These are phyloP conservation scores for Ctenoplectra terminalis DNA, from an alignment of 1,140 invertebrate genomes.

Conservation along the genomic window DNA sequence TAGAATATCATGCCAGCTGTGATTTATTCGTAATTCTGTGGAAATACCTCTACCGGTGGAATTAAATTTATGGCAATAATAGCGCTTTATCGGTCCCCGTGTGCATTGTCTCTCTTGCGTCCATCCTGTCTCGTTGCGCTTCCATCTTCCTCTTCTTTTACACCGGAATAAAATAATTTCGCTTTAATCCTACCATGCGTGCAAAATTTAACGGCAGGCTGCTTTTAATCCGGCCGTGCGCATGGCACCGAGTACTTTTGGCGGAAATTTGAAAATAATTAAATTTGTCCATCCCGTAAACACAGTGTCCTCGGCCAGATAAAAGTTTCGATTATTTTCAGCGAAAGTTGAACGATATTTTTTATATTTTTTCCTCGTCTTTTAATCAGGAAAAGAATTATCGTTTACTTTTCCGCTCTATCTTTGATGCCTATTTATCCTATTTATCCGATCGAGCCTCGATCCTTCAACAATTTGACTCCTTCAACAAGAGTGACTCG, in stretches of 20 bases:
- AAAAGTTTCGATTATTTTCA: slow-evolving; percentile 2
- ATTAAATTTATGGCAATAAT: slow-evolving; percentile 52
- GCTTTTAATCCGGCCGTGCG: slow-evolving; percentile 26
- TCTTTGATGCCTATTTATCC: too few species aligned
- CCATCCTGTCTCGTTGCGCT: background rate
- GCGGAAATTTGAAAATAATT: slow-evolving; percentile 48
- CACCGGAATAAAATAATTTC: slow-evolving; percentile 41
- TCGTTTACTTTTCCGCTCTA: background rate
- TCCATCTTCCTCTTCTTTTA: background rate
- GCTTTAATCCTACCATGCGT: slow-evolving; percentile 35
- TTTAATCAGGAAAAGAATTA: too few species aligned
- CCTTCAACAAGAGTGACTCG: slow-evolving; percentile 15
- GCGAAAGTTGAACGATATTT: background rate
- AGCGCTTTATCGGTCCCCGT: slow-evolving; percentile 19
- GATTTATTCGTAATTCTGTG: slow-evolving; percentile 66
- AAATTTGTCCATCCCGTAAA: slow-evolving; percentile 12
- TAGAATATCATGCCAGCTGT: slow-evolving; percentile 60
- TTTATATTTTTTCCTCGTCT: background rate
- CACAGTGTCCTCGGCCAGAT: background rate
- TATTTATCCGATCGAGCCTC: background rate
- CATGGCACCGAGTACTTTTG: background rate
- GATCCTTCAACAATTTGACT: background rate
- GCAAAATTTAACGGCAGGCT: slow-evolving; percentile 38
- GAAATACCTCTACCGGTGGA: slow-evolving; percentile 39
- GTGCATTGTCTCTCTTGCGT: slow-evolving; percentile 4